These are phyloP conservation scores for Psammodynastes pulverulentus DNA, from an alignment of 2,113 vertebrate species.

Conservation along the genomic window DNA sequence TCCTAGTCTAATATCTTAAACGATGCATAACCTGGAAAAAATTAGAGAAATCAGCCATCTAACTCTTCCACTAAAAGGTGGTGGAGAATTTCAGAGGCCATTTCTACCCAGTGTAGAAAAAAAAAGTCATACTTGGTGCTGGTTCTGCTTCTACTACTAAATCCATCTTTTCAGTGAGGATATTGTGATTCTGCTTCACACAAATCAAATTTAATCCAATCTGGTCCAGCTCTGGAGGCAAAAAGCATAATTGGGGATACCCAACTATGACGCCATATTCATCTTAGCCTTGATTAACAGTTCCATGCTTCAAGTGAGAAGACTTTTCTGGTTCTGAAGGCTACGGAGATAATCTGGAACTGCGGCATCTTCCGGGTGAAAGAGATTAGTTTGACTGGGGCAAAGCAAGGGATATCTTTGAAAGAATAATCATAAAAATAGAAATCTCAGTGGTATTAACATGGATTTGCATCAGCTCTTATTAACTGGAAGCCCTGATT, in stretches of 20 bases:
- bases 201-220: background rate
- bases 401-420: background rate
- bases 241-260: background rate
- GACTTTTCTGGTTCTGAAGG: constrained; percentile 33
- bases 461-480: constrained; percentile 67
- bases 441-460: constrained; percentile 56
- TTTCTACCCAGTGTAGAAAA: background rate
- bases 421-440: constrained; percentile 47
- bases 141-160: background rate
- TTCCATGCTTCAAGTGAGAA: background rate
- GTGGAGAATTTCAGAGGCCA: background rate
- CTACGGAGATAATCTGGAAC: constrained; percentile 20
- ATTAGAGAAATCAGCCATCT: background rate
- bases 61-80: background rate
- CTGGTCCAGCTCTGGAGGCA: background rate
- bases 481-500: constrained; percentile 66
- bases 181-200: background rate
- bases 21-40: background rate
- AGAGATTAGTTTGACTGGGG: background rate
- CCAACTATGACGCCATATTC: background rate
- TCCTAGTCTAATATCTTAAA: background rate
- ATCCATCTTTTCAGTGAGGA: background rate
- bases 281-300: background rate
- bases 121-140: background rate
- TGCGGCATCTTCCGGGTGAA: background rate